A percentile compares a stretch with the other conserved stretches of the same genome.
Conservation (phyloP, 2,797 vertebrate genomes). For the Takifugu ocellatus region DNA sequence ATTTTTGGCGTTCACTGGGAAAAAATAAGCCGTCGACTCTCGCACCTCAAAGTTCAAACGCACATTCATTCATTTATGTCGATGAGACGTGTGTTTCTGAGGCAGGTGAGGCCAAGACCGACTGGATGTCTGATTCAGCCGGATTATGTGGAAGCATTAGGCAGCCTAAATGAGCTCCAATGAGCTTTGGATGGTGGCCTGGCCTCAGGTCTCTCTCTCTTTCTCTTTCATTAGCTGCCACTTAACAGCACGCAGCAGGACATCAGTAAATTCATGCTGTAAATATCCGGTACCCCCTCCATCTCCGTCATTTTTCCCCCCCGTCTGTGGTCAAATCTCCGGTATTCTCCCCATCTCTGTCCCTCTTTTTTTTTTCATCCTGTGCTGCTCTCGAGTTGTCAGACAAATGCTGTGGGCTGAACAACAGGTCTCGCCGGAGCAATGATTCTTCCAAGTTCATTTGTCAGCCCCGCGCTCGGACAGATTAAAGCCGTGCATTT, state of each 20-base stretch:
- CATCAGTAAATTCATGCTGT: constrained; percentile 7
- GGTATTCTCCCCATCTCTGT: constrained; percentile 1
- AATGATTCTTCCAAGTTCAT: constrained; percentile 30
- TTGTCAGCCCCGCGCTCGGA: constrained; percentile 45
- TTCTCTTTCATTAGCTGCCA: constrained; percentile 14
- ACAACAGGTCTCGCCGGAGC: constrained; percentile 44
- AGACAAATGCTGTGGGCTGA: constrained; percentile 42
- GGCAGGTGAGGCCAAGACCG: constrained; percentile 18
- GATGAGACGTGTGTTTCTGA: not conserved
- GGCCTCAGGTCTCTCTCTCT: constrained; percentile 38
- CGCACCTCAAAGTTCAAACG: not conserved
- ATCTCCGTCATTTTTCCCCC: constrained; percentile 1
- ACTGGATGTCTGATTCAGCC: constrained; percentile 28
- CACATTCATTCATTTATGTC: not conserved
- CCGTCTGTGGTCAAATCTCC: not conserved
- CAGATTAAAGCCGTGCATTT: constrained; percentile 54
- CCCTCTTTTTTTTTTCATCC: not conserved
- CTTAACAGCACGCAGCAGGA: constrained; percentile 33
- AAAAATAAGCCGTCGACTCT: not conserved
- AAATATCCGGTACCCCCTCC: not conserved
- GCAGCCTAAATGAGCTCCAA: constrained; percentile 52
- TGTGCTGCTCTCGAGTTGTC: constrained; percentile 18
- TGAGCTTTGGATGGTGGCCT: constrained; percentile 32
- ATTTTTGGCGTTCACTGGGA: not conserved
- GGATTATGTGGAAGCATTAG: constrained; percentile 63